These are phyloP conservation scores for Rhinichthys osculus DNA, from an alignment of 2,797 vertebrate species.

Conservation along the genomic window DNA sequence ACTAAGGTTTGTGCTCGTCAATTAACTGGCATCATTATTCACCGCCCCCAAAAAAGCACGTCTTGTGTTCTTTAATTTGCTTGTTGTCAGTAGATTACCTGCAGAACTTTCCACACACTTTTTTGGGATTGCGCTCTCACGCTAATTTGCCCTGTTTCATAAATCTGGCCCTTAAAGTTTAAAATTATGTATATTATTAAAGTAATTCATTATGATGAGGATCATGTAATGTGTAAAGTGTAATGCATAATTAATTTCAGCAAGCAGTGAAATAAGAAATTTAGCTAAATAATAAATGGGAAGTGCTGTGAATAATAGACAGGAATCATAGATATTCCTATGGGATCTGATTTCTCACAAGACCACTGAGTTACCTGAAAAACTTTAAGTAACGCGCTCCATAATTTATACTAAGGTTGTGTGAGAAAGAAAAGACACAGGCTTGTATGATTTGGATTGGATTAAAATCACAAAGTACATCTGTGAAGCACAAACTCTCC, in stretches of 20 bases:
- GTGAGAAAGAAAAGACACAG: not conserved
- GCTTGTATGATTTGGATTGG: not conserved
- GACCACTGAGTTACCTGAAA: not conserved
- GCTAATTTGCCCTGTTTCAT: too few species aligned
- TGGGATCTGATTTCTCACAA: constrained; percentile 9
- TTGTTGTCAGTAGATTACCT: too few species aligned
- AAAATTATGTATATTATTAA: not conserved
- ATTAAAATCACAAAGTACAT: constrained; percentile 36
- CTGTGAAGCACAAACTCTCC: constrained; percentile 19
- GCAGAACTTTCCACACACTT: too few species aligned
- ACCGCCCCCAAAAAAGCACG: too few species aligned
- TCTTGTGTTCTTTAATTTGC: too few species aligned
- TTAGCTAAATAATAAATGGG: not conserved
- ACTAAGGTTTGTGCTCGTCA: too few species aligned
- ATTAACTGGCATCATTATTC: too few species aligned
- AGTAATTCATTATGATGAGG: not conserved
- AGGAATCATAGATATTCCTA: not conserved
- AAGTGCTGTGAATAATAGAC: not conserved
- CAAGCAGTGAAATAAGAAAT: not conserved
- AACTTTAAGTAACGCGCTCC: not conserved
- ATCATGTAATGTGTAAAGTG: not conserved
- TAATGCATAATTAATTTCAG: not conserved
- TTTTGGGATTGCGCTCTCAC: too few species aligned
- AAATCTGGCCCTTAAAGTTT: too few species aligned
- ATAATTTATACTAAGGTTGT: not conserved